Conservation (phyloP, 2,797 vertebrate genomes). For the Lepus townsendii region DNA sequence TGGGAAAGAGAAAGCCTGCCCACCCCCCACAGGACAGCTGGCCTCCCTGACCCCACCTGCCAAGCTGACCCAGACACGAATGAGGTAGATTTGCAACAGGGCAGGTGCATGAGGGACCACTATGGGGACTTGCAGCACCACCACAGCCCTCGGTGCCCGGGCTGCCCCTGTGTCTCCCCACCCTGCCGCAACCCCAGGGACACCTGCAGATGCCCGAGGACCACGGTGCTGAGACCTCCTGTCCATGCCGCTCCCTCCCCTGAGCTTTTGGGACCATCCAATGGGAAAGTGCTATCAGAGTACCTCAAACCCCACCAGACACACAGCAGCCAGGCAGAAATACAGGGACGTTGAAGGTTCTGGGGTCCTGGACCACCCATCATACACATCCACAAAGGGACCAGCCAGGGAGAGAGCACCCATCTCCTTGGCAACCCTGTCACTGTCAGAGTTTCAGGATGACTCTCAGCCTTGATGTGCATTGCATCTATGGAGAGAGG, state of each 20-base stretch:
- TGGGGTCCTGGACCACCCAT: not conserved
- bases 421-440: not conserved
- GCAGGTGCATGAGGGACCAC: not conserved
- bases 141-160: not conserved
- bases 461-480: not conserved
- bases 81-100: not conserved
- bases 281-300: not conserved
- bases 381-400: not conserved
- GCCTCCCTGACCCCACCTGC: not conserved
- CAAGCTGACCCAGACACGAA: not conserved
- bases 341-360: not conserved
- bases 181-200: fast-evolving
- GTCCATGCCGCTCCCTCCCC: not conserved
- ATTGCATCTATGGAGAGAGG: not conserved
- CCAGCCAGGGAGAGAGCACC: not conserved
- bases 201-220: not conserved
- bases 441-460: not conserved
- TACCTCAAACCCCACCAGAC: not conserved
- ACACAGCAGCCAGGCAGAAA: not conserved
- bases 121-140: no score
- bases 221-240: not conserved
- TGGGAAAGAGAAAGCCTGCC: not conserved
- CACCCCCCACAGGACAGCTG: not conserved
- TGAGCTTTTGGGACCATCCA: not conserved
- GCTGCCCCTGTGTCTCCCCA: not conserved